phyloP scores from a whole-genome alignment of 1,140 invertebrate genomes.

The Zaprionus inermis region DNA sequence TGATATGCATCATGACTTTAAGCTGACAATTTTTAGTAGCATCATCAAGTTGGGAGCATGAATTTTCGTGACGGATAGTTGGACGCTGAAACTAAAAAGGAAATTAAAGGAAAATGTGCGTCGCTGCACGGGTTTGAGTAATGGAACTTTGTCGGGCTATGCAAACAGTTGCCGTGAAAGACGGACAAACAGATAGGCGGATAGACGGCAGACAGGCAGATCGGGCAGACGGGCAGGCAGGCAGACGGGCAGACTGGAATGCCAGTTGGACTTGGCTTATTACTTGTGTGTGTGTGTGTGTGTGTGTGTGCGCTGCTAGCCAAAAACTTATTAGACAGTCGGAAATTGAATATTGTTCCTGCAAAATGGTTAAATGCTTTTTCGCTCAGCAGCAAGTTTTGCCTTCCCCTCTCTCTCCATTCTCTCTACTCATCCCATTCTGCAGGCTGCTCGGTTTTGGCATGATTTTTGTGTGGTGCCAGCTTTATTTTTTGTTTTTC shows the following conservation, averaged over 20 bases:
- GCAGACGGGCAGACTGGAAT: slow-evolving; percentile 33
- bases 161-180: slow-evolving; percentile 32
- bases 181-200: not conserved
- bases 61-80: slow-evolving; percentile 58
- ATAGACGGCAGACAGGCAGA: slow-evolving; percentile 24
- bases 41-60: slow-evolving; percentile 12
- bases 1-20: slow-evolving; percentile 50
- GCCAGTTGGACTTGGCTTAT: slow-evolving; percentile 67
- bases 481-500: slow-evolving; percentile 22
- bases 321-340: slow-evolving; percentile 81
- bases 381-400: slow-evolving; percentile 37
- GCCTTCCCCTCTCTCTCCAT: not conserved
- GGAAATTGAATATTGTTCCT: slow-evolving; percentile 81
- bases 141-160: slow-evolving; percentile 67
- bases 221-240: slow-evolving; percentile 26
- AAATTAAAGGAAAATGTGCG: slow-evolving; percentile 81
- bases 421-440: not conserved
- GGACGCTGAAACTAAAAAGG: slow-evolving; percentile 71
- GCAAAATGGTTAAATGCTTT: slow-evolving; percentile 73
- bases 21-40: slow-evolving; percentile 65
- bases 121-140: slow-evolving; percentile 66
- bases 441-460: slow-evolving; percentile 49
- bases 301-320: slow-evolving; percentile 52
- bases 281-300: slow-evolving; percentile 42
- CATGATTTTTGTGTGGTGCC: slow-evolving; percentile 47